Conservation (phyloP, 1,140 invertebrate species). For the Dendroctonus valens region DNA sequence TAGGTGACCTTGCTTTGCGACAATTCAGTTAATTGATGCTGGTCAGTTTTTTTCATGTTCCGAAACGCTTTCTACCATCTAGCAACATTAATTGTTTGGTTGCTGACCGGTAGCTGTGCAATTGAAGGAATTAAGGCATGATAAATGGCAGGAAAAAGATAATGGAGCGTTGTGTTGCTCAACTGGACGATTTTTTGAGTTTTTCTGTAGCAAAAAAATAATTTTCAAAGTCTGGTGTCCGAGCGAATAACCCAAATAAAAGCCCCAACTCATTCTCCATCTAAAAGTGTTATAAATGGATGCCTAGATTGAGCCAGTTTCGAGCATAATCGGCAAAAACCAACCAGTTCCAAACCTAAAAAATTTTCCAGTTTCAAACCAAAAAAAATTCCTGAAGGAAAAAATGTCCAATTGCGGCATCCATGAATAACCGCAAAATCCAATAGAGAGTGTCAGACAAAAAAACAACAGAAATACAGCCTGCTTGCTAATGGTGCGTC, state of each 20-base stretch:
- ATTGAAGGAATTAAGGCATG: background rate
- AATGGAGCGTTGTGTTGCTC: background rate
- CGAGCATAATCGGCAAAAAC: too few species aligned
- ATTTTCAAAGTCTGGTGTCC: background rate
- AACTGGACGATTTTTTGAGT: background rate
- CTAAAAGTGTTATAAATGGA: background rate
- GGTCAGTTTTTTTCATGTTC: background rate
- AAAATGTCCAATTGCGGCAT: too few species aligned
- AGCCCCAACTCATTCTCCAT: background rate
- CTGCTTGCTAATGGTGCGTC: too few species aligned
- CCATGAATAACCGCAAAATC: too few species aligned
- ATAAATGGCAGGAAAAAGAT: background rate
- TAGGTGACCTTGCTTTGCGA: background rate
- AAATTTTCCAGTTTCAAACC: too few species aligned
- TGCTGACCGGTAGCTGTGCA: background rate
- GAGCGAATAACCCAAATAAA: background rate
- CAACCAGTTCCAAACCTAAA: too few species aligned
- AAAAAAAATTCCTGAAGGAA: too few species aligned
- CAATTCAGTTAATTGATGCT: constrained; percentile 1
- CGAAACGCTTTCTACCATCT: constrained; percentile 1
- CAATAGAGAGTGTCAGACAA: too few species aligned
- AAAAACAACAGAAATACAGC: too few species aligned
- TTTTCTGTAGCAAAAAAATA: background rate
- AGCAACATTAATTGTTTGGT: background rate
- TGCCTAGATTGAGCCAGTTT: too few species aligned